Conservation (phyloP, 2,113 vertebrate genomes). For the Camelus bactrianus region DNA sequence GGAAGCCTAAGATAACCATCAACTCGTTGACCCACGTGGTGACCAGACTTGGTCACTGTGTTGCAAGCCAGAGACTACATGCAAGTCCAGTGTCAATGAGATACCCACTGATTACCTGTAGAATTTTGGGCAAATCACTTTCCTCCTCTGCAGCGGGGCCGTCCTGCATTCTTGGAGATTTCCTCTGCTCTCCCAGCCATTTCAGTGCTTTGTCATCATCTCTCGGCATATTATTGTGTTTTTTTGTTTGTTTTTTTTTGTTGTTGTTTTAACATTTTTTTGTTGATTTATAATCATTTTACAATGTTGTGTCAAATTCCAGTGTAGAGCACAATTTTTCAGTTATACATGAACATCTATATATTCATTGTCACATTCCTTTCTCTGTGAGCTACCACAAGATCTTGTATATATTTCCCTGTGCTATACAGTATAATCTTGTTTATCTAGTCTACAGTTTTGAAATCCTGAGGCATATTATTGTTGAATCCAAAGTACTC, state of each 20-base stretch:
- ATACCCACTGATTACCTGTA: not conserved
- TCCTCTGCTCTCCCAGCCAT: not conserved
- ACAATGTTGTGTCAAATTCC: no score
- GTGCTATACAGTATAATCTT: no score
- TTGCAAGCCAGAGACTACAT: not conserved
- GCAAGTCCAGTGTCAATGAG: not conserved
- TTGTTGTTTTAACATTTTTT: no score
- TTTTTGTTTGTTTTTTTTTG: no score
- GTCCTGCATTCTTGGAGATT: not conserved
- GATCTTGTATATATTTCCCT: no score
- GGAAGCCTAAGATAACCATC: not conserved
- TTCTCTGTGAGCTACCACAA: no score
- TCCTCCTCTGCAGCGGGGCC: not conserved
- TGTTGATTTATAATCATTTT: no score
- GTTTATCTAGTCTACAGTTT: no score
- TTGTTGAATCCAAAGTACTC: not conserved
- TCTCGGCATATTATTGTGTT: not conserved
- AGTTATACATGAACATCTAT: no score
- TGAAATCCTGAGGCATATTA: not conserved
- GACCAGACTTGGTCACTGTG: not conserved
- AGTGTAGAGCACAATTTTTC: no score
- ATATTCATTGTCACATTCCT: no score
- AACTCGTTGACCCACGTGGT: accelerated
- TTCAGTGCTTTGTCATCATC: not conserved
- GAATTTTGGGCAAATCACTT: not conserved